These are phyloP conservation scores for Limnodromus scolopaceus DNA, from an alignment of 2,797 vertebrate species.

Conservation along the genomic window DNA sequence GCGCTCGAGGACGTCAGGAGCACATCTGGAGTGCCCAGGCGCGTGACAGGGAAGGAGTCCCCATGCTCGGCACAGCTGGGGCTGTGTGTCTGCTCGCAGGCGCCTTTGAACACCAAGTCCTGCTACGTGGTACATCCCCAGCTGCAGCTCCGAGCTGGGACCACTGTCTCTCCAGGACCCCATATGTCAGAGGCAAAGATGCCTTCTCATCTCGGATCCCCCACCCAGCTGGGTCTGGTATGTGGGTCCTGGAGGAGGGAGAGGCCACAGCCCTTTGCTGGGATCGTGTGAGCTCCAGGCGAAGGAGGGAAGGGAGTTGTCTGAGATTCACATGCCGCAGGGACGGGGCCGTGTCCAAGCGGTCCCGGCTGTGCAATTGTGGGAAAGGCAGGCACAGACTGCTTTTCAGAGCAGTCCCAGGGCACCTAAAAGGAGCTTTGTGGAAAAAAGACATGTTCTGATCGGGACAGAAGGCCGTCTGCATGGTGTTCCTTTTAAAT, in stretches of 20 bases:
- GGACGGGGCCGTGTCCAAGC: fast-evolving
- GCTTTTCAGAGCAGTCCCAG: background rate
- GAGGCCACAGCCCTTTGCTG: background rate
- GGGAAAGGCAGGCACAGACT: background rate
- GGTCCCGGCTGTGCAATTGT: background rate
- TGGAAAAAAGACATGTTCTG: background rate
- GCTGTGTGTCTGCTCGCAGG: background rate
- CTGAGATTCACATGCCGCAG: background rate
- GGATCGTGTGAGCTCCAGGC: background rate
- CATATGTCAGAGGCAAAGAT: background rate
- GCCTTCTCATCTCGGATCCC: background rate
- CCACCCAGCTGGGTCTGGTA: background rate
- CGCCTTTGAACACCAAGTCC: background rate
- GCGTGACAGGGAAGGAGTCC: background rate
- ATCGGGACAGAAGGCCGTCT: background rate
- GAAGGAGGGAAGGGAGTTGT: background rate
- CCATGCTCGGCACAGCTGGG: background rate
- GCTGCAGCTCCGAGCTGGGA: fast-evolving
- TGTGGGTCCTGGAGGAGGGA: background rate
- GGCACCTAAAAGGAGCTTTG: background rate
- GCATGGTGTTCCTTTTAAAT: background rate
- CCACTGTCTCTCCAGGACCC: background rate
- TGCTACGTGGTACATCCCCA: background rate
- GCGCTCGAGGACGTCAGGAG: background rate
- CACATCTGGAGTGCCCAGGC: background rate